phyloP scores from a whole-genome alignment of 2,888 invertebrate species.

The Entomobrya proxima region DNA sequence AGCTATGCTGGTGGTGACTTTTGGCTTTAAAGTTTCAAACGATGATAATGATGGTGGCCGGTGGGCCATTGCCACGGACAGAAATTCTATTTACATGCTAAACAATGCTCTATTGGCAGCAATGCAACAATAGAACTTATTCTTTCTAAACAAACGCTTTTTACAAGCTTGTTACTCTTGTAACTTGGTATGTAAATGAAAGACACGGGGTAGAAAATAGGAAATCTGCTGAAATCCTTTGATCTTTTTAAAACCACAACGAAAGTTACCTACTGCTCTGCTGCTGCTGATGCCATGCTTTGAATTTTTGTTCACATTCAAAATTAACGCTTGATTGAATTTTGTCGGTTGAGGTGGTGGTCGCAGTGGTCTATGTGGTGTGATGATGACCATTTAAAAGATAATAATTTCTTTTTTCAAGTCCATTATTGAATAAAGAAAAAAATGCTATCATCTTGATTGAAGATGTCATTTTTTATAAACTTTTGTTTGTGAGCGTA shows the following conservation, averaged over 20 bases:
- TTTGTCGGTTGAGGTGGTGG: conserved; percentile 8
- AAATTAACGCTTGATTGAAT: conserved; percentile 1
- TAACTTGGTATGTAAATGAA: background rate
- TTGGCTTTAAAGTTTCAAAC: too few species aligned
- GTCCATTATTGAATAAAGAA: background rate
- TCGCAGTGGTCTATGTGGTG: conserved; percentile 13
- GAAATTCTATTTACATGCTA: background rate
- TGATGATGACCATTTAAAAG: conserved; percentile 25
- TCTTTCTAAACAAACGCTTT: background rate
- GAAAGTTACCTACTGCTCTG: background rate
- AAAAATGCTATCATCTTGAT: background rate
- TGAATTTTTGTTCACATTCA: background rate
- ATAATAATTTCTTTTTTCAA: background rate
- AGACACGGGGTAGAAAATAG: too few species aligned
- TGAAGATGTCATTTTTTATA: conserved; percentile 40
- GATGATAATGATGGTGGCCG: background rate
- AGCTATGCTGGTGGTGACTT: background rate
- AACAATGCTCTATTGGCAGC: background rate
- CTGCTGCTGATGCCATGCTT: background rate
- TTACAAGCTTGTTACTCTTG: background rate
- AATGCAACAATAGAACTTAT: background rate
- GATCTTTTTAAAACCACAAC: conserved; percentile 5
- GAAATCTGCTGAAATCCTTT: too few species aligned
- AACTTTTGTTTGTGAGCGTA: background rate
- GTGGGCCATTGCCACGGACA: conserved; percentile 39